Evolutionary conservation across 2,797 vertebrate species (phyloP).

Genomic region (Sebastes ruberrimus): DNA sequence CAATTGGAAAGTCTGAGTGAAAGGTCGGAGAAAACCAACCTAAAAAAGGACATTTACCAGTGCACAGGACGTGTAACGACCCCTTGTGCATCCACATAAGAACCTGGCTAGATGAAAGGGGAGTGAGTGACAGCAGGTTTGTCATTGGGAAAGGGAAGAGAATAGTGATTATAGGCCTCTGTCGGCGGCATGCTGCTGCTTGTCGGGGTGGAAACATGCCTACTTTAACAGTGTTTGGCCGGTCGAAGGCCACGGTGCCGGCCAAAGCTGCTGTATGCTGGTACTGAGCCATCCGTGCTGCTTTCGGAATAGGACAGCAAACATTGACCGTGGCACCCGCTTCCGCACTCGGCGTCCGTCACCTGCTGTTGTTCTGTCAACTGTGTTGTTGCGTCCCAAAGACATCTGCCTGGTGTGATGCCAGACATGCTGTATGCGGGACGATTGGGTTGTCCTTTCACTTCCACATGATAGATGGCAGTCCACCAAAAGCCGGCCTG

Average conservation of each 20-base stretch:
- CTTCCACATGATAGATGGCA: conserved; percentile 80
- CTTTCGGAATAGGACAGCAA: conserved; percentile 58
- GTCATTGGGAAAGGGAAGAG: conserved; percentile 53
- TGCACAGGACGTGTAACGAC: conserved; percentile 12
- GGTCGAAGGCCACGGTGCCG: conserved; percentile 32
- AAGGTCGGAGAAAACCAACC: conserved; percentile 38
- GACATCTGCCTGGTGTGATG: conserved; percentile 71
- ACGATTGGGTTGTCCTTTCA: conserved; percentile 74
- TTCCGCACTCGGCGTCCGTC: conserved; percentile 42
- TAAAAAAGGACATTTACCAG: conserved; percentile 37
- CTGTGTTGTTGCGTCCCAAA: conserved; percentile 65
- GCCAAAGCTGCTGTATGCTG: conserved; percentile 64
- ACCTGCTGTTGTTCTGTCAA: conserved; percentile 66
- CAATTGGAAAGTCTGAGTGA: conserved; percentile 31
- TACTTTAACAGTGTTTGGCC: conserved; percentile 68
- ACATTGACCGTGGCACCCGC: conserved; percentile 62
- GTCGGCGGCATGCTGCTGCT: conserved; percentile 44
- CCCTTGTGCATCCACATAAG: conserved; percentile 20
- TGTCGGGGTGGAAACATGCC: conserved; percentile 56
- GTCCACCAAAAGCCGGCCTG: conserved; percentile 66
- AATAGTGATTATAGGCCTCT: conserved; percentile 49
- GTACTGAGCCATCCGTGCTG: conserved; percentile 65
- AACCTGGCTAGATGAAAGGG: conserved; percentile 54
- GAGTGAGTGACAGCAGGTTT: conserved; percentile 56
- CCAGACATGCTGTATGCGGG: conserved; percentile 69